Percentiles rank a stretch among this genome's conserved stretches.
These are phyloP conservation scores for Bicyclus anynana DNA, from an alignment of 1,140 invertebrate species.

Conservation along the genomic window DNA sequence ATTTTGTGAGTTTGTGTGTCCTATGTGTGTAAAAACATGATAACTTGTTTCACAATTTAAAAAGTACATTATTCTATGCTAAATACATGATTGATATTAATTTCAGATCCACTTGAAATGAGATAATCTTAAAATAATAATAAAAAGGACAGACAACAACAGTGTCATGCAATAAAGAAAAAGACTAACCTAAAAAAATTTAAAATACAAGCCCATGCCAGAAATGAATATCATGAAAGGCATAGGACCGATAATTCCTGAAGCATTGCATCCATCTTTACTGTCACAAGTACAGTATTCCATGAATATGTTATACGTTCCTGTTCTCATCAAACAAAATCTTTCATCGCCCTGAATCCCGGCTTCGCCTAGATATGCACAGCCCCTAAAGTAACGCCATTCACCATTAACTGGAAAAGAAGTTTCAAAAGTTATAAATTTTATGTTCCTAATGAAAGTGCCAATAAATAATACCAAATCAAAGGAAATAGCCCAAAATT, in stretches of 20 bases:
- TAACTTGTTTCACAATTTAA: no score
- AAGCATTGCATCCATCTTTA: conserved; percentile 92
- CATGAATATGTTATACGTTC: conserved; percentile 95
- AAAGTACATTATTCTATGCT: no score
- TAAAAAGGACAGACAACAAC: no score
- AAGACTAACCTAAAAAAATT: neutral
- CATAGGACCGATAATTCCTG: conserved; percentile 41
- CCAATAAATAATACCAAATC: no score
- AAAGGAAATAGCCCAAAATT: no score
- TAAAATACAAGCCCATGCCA: conserved; percentile 11
- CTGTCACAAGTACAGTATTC: conserved; percentile 96
- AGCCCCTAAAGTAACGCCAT: conserved; percentile 93
- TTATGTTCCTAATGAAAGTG: no score
- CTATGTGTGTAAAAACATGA: no score
- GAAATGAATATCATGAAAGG: conserved; percentile 29
- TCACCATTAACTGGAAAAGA: conserved; percentile 87
- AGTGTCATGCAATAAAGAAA: no score
- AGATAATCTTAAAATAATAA: no score
- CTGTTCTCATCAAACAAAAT: conserved; percentile 93
- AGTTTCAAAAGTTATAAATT: conserved; percentile 3
- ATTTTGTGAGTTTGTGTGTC: no score
- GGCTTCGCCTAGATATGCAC: conserved; percentile 93
- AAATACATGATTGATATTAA: no score
- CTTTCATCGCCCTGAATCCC: conserved; percentile 93
- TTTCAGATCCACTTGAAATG: no score